A percentile compares a stretch with the other conserved stretches of the same genome.
phyloP scores from a whole-genome alignment of 2,888 invertebrate genomes.

The Drosophila flavopinicola region DNA sequence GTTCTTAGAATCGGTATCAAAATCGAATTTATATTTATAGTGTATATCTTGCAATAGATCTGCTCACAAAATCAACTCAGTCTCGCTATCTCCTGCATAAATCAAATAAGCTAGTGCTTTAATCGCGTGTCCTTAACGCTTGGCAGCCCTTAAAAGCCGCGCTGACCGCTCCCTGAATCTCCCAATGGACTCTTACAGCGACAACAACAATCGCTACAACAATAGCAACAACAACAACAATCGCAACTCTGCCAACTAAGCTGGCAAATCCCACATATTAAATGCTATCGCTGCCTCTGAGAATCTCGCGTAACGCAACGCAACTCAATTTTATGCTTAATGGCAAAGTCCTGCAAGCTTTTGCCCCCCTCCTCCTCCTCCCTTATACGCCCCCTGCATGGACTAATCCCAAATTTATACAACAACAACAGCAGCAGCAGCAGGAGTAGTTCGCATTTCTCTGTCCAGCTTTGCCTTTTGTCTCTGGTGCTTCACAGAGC shows the following conservation, averaged over 20 bases:
- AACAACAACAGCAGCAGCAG: constrained; percentile 12
- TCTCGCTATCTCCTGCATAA: constrained; percentile 12
- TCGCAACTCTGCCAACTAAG: constrained; percentile 37
- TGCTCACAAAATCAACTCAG: not conserved
- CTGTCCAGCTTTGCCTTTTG: constrained; percentile 34
- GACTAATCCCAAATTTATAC: constrained; percentile 56
- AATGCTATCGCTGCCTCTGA: constrained; percentile 42
- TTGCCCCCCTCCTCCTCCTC: not conserved
- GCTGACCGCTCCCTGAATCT: constrained; percentile 33
- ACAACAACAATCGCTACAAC: not conserved
- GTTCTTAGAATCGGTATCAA: no score
- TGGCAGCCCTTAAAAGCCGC: constrained; percentile 22
- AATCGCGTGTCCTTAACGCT: constrained; percentile 25
- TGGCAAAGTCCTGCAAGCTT: constrained; percentile 17
- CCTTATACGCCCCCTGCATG: not conserved
- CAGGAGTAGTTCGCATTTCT: no score
- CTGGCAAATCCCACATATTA: constrained; percentile 62
- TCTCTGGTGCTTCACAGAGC: constrained; percentile 17
- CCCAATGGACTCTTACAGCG: not conserved
- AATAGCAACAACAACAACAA: constrained; percentile 12
- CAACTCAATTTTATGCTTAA: constrained; percentile 66
- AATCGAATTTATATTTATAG: no score
- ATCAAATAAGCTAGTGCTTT: constrained; percentile 38
- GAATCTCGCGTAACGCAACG: constrained; percentile 37
- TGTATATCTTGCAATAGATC: no score